Evolutionary conservation across 1,140 invertebrate species (phyloP).

Genomic region (Drosophila pectinifera): DNA sequence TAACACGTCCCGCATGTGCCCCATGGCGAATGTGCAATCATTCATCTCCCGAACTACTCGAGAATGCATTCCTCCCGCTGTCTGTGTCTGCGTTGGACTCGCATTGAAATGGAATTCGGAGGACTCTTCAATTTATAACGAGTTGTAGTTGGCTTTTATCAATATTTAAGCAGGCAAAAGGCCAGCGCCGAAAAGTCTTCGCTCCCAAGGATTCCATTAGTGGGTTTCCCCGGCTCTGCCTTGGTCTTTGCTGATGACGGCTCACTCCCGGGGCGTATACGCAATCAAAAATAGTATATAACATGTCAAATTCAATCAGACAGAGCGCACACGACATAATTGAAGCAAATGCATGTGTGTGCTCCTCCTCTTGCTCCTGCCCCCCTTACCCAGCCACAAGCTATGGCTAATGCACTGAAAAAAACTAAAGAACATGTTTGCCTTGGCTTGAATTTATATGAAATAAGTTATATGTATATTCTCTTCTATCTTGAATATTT

Average conservation of each 20-base stretch:
- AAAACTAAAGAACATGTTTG: constrained; percentile 7
- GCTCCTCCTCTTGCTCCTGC: background rate
- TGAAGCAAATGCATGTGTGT: constrained; percentile 58
- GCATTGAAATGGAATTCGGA: constrained; percentile 61
- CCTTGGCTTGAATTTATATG: background rate
- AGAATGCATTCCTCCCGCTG: constrained; percentile 44
- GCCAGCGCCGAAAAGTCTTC: constrained; percentile 34
- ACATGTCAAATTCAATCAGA: constrained; percentile 82
- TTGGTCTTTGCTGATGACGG: constrained; percentile 34
- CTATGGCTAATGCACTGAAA: constrained; percentile 17
- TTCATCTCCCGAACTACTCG: constrained; percentile 56
- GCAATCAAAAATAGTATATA: constrained; percentile 80
- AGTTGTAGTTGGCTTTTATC: constrained; percentile 59
- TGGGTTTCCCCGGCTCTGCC: constrained; percentile 8
- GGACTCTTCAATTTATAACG: constrained; percentile 46
- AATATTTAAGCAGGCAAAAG: constrained; percentile 65
- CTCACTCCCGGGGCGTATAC: constrained; percentile 58
- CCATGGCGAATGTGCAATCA: constrained; percentile 69
- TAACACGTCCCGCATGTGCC: constrained; percentile 72
- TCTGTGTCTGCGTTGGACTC: constrained; percentile 18
- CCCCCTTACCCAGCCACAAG: constrained; percentile 18
- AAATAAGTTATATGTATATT: background rate
- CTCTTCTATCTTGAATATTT: background rate
- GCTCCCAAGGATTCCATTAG: constrained; percentile 53
- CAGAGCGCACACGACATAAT: constrained; percentile 74